phyloP scores from a whole-genome alignment of 2,113 vertebrate species.

The Python bivittatus region DNA sequence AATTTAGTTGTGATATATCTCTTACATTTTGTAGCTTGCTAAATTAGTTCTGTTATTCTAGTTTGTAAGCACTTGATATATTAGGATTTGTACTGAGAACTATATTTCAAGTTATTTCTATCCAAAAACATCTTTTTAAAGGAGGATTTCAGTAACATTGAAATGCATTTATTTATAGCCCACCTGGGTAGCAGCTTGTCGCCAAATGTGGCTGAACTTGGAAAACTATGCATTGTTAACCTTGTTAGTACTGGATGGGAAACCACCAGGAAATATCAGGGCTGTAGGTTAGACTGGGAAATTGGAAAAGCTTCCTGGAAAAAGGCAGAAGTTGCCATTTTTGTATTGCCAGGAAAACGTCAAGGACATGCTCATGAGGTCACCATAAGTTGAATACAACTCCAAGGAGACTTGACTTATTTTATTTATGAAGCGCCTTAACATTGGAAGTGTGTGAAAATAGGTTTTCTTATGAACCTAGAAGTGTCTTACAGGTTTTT shows the following conservation, averaged over 20 bases:
- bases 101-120: conserved; percentile 3
- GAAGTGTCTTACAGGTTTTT: not conserved
- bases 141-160: not conserved
- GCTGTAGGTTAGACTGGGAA: too few species aligned
- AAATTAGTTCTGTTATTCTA: conserved; percentile 45
- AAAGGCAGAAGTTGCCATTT: too few species aligned
- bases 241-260: not conserved
- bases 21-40: conserved; percentile 55
- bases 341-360: too few species aligned
- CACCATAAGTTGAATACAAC: too few species aligned
- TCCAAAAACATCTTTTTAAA: not conserved
- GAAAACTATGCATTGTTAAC: not conserved
- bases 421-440: too few species aligned
- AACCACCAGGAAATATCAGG: not conserved
- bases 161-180: not conserved
- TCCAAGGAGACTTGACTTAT: too few species aligned
- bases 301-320: too few species aligned
- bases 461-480: not conserved
- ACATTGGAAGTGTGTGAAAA: not conserved
- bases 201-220: not conserved
- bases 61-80: conserved; percentile 24
- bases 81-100: not conserved
- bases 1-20: conserved; percentile 37
- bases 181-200: not conserved
- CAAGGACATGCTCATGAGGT: too few species aligned